A percentile compares a stretch with the other conserved stretches of the same genome.
Conservation (phyloP, 2,113 vertebrate genomes). For the Podocnemis expansa region DNA sequence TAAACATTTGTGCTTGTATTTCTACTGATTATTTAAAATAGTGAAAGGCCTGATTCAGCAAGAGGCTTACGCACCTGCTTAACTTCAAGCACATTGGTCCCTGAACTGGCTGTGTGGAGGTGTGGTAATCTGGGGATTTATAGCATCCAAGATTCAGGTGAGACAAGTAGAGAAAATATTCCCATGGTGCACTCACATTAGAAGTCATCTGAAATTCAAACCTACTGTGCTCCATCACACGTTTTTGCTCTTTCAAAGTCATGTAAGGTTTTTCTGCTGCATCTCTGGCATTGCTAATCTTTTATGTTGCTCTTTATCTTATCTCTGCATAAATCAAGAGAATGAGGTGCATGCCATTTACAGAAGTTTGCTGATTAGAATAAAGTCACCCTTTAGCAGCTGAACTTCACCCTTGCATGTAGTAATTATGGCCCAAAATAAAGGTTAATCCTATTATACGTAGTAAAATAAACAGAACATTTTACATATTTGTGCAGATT, state of each 20-base stretch:
- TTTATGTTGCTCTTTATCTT: constrained; percentile 4
- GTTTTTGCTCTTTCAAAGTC: constrained; percentile 2
- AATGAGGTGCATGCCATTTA: constrained; percentile 30
- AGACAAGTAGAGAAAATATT: background rate
- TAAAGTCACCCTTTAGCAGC: constrained; percentile 13
- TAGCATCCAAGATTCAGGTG: background rate
- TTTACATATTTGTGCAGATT: constrained; percentile 24
- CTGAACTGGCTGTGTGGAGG: background rate
- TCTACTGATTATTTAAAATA: background rate
- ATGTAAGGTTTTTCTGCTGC: background rate
- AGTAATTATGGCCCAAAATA: constrained; percentile 63
- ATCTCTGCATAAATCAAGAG: constrained; percentile 58
- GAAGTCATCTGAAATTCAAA: background rate
- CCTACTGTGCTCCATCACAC: background rate
- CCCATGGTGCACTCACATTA: background rate
- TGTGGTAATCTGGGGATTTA: background rate
- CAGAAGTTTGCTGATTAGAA: constrained; percentile 51
- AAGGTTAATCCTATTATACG: constrained; percentile 58
- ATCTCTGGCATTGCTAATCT: constrained; percentile 8
- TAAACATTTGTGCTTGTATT: background rate
- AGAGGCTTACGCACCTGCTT: accelerated
- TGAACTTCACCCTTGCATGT: constrained; percentile 49
- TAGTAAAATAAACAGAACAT: constrained; percentile 45
- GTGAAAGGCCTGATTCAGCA: background rate
- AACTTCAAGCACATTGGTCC: background rate